Evolutionary conservation across 2,888 invertebrate species (phyloP), one percentile per base, ranked within the genome.

Genomic region (Cantharis rufa): DNA sequence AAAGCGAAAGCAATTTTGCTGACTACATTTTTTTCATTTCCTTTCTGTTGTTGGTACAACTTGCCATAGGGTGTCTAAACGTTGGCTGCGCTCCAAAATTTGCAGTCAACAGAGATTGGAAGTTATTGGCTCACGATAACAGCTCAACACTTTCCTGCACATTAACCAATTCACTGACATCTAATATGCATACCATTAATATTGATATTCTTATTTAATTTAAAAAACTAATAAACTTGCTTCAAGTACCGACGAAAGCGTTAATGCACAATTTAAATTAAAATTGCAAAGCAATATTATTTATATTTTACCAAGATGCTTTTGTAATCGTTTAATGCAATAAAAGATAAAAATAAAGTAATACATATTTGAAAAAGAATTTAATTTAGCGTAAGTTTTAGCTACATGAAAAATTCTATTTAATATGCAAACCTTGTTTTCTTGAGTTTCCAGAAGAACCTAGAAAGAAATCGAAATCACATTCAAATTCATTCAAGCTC

Each of bases 401-500:
- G 69, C 64, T 70, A 21, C 63, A 63, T 70, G 21, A 69, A 71
- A 68, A 62, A 69, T 71, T 28, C 68, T 62, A 74, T 71, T 74
- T 74, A 71, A 74, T 69, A 77, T 77, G 77, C 77, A 77, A 77
- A 77, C 74, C 63, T 74, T 72, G 74, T 74, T 74, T 74, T 71
- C 71, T 62, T 63, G 28, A 71, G 63, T 61, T 77, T 69, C 24
- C 32, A 71, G 71, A 18, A 71, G 69, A 74, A 70, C 63, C 32
- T 63, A 74, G 73, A 74, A 74, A 68, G 70, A 71, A 77, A 77
- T 77, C 71, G 77, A 77, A 77, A 74, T 77, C 77, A 74, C 74
- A 77, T 77, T 77, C 77, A 77, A 77, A 77, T 77, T 74, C 77
- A 74, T 74, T 71, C 74, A 69, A 77, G 72, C 69, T 77, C 77